Base-by-base conservation (phyloP, 2,888 invertebrate species). In the Maniola hyperantus region DNA sequence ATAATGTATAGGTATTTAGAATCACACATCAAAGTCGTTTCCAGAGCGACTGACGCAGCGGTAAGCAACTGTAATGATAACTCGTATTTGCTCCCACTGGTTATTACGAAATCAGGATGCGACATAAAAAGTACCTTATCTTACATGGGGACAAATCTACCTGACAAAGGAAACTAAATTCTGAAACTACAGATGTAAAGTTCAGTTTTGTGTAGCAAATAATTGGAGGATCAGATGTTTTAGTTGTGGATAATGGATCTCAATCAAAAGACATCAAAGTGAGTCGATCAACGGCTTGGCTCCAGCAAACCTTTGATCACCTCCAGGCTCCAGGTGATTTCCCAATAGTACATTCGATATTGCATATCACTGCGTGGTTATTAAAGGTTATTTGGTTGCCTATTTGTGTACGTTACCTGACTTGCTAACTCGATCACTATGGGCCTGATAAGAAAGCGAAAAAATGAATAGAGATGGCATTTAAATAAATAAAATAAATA, bases 231-330 rank as follows among this genome's bases (percentile, higher is more conserved):
- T 1, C 33, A 50, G 48, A 36, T 62, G 15, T 55, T 67, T 58
- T 48, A n/a, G 10, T 10, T 26, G 36, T 39, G 39, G 7, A 2
- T 33, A 13, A 44, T 26, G 20, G 34, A 57, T 59, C 68, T 68
- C 72, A 72, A 72, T 72, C 69, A 68, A 59, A 61, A 62, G 62
- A 69, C 65, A 72, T 72, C 72, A 73, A 73, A 73, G 73, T 58
- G 67, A 57, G 54, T 46, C 61, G 73, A 73, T 72, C 73, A 71
- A 69, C 69, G 72, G 54, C 48, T 61, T 51, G 34, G 48, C 53
- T 51, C 59, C 50, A 50, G 6, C 1, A 13, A 18, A 20, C 20
- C 39, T 57, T 42, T 57, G 42, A 57, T 57, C 54, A 36, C n/a
- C 59, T 48, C 7, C 7, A 64, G 57, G 63, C 59, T 48, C 7